Evolutionary conservation across 2,113 vertebrate species (phyloP).

Genomic region (Sebastes schlegelii): DNA sequence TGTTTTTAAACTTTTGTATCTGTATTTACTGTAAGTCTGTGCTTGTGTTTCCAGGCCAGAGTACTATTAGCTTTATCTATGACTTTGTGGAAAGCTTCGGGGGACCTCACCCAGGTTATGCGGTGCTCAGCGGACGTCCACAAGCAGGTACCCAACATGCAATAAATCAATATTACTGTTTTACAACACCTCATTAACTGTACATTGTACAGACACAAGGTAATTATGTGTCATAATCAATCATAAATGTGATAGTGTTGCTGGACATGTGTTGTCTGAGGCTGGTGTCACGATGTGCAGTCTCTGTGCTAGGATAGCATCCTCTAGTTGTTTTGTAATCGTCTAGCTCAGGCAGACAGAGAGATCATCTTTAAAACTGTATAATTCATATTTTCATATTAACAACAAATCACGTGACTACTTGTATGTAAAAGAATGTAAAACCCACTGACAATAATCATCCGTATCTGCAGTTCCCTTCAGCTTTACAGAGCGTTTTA

Average conservation of each 20-base stretch:
- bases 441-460: not conserved
- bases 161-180: not conserved
- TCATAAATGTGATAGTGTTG: not conserved
- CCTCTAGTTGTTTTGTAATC: not conserved
- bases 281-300: not conserved
- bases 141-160: conserved; percentile 70
- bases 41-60: conserved; percentile 76
- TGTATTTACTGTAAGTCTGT: conserved; percentile 4
- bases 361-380: not conserved
- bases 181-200: not conserved
- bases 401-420: not conserved
- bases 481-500: no score
- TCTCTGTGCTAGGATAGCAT: not conserved
- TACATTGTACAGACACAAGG: not conserved
- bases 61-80: conserved; percentile 80
- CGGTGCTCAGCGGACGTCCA: conserved; percentile 76
- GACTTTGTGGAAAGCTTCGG: conserved; percentile 81
- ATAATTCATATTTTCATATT: not conserved
- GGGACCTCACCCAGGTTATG: conserved; percentile 83
- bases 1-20: not conserved
- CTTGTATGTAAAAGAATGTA: not conserved
- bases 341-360: not conserved
- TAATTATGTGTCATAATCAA: not conserved
- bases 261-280: no score
- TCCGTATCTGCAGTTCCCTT: not conserved